Percentiles rank a stretch among this genome's conserved stretches.
Conservation (phyloP, 2,888 invertebrate species). For the Glaucopsyche alexis region DNA sequence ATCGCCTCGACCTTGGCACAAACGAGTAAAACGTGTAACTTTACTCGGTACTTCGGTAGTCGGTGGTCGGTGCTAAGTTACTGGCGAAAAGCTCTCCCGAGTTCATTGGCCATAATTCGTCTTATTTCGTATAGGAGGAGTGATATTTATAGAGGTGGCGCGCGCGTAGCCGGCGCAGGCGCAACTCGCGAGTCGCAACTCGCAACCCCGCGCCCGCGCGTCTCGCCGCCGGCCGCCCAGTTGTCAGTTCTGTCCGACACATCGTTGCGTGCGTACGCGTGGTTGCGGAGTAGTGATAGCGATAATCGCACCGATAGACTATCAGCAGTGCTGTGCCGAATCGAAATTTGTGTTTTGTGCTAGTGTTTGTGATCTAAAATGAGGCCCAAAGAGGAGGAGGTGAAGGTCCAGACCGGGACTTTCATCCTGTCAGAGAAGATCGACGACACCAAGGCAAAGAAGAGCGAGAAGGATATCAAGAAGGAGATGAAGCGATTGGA, state of each 20-base stretch:
- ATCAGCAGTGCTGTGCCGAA: conserved; percentile 56
- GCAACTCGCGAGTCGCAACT: conserved; percentile 17
- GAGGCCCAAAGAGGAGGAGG: conserved; percentile 74
- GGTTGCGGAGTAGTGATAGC: conserved; percentile 45
- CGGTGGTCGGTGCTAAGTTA: neutral
- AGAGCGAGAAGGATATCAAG: conserved; percentile 73
- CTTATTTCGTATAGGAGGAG: conserved; percentile 71
- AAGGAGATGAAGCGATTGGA: conserved; percentile 76
- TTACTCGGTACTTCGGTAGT: neutral
- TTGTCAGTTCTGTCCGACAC: conserved; percentile 53
- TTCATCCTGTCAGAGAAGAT: conserved; percentile 80
- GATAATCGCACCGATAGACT: conserved; percentile 52
- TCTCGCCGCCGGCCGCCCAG: conserved; percentile 28
- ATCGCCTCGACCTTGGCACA: conserved; percentile 53
- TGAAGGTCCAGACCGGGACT: conserved; percentile 71
- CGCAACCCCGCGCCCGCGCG: conserved; percentile 40
- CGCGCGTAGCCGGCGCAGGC: conserved; percentile 44
- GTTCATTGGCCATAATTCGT: conserved; percentile 76
- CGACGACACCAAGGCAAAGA: conserved; percentile 73
- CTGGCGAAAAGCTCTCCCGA: conserved; percentile 64
- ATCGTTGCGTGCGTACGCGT: conserved; percentile 58
- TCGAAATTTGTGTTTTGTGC: conserved; percentile 53
- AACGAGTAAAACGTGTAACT: conserved; percentile 39
- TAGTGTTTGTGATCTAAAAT: conserved; percentile 48
- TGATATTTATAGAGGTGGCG: conserved; percentile 69